Percentiles rank a stretch among this genome's conserved stretches.
Conservation (phyloP, 2,888 invertebrate species). For the Ectemnius continuus region DNA sequence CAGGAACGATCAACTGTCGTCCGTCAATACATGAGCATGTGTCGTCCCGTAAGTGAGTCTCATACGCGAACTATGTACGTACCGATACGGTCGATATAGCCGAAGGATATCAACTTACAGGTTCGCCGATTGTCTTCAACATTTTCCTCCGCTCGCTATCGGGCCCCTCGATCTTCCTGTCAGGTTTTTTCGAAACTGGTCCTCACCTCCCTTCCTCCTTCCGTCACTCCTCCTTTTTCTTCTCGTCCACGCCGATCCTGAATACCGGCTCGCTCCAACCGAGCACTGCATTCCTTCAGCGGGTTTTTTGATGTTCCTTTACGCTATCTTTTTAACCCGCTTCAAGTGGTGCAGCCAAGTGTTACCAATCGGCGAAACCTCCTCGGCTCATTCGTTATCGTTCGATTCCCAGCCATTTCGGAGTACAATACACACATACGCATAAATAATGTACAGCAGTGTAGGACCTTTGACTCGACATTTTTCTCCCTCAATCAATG, state of each 20-base stretch:
- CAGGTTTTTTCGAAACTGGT: slow-evolving; percentile 26
- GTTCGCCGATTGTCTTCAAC: slow-evolving; percentile 57
- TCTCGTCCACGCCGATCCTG: slow-evolving; percentile 8
- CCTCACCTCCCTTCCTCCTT: slow-evolving; percentile 25
- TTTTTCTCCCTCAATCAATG: too few relatives aligned
- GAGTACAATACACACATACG: too few relatives aligned
- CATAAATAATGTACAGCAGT: too few relatives aligned
- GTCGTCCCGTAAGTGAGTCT: slow-evolving; percentile 38
- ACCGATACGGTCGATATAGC: slow-evolving; percentile 35
- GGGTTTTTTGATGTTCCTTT: slow-evolving; percentile 12
- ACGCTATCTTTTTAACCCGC: slow-evolving; percentile 10
- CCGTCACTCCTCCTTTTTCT: slow-evolving; percentile 1
- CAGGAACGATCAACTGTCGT: slow-evolving; percentile 47
- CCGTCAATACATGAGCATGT: slow-evolving; percentile 36
- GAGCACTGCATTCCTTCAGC: slow-evolving; percentile 18
- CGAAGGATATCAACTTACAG: slow-evolving; percentile 61
- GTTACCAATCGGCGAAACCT: not conserved
- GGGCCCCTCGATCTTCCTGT: slow-evolving; percentile 17
- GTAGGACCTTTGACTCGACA: too few relatives aligned
- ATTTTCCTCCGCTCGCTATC: slow-evolving; percentile 39
- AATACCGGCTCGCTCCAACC: slow-evolving; percentile 24
- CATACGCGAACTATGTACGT: slow-evolving; percentile 28
- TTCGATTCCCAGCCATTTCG: not conserved
- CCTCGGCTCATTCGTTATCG: not conserved
- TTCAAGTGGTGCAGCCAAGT: not conserved